A percentile compares a stretch with the other conserved stretches of the same genome.
Evolutionary conservation across 2,888 invertebrate genomes (phyloP).

Genomic region (Omphaloscelis lunosa): DNA sequence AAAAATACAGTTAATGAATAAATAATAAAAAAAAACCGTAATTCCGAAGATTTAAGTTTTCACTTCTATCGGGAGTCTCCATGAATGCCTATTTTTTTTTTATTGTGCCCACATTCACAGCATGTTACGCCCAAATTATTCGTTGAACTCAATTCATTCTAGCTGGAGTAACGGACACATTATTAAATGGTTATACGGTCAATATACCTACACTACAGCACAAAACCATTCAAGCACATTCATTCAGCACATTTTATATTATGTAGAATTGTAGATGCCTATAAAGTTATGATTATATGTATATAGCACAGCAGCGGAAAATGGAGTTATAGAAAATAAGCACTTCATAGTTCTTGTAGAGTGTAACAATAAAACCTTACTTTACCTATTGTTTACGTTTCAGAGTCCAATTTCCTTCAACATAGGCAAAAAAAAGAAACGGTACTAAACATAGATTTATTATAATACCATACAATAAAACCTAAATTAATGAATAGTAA

Average conservation of each 20-base stretch:
- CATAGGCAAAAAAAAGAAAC: slow-evolving; percentile 10
- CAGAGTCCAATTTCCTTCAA: neutral
- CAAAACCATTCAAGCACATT: neutral
- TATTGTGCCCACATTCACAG: too few relatives aligned
- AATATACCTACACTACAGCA: neutral
- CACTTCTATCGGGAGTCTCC: too few relatives aligned
- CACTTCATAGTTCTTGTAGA: neutral
- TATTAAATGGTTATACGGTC: neutral
- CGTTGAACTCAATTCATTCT: too few relatives aligned
- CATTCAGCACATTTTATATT: neutral
- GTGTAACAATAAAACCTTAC: slow-evolving; percentile 3
- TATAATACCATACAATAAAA: slow-evolving; percentile 39
- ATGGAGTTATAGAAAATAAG: neutral
- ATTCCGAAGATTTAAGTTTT: too few relatives aligned
- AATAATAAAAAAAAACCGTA: too few relatives aligned
- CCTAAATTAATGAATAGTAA: slow-evolving; percentile 10
- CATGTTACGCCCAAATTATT: too few relatives aligned
- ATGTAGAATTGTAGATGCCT: neutral
- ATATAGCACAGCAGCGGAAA: neutral
- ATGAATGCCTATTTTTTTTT: too few relatives aligned
- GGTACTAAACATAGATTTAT: slow-evolving; percentile 38
- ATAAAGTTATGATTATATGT: neutral
- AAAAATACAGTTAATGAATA: too few relatives aligned
- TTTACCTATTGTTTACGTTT: neutral
- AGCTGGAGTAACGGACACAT: too few relatives aligned